Evolutionary conservation across 2,113 vertebrate genomes (phyloP).

Genomic region (Myanophis thanlyinensis): DNA sequence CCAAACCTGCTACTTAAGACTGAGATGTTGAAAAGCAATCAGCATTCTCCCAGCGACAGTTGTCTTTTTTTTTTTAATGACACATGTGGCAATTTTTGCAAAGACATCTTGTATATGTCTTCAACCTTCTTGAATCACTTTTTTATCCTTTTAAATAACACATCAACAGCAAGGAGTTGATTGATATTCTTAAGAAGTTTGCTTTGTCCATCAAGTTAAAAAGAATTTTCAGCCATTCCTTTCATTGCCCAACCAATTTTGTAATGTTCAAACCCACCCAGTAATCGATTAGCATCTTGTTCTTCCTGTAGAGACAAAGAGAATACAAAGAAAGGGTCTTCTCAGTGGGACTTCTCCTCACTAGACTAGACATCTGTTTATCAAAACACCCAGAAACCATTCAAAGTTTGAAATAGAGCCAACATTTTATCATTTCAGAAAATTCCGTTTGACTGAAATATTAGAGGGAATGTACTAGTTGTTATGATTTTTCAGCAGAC

Average conservation of each 20-base stretch:
- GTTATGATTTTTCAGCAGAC: background rate
- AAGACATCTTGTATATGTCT: background rate
- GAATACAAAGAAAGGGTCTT: too few relatives aligned
- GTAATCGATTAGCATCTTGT: background rate
- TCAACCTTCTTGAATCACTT: background rate
- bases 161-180: background rate
- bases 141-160: background rate
- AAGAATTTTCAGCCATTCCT: background rate
- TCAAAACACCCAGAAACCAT: constrained; percentile 41
- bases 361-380: too few relatives aligned
- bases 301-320: constrained; percentile 24
- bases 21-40: background rate
- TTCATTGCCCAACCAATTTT: constrained; percentile 18
- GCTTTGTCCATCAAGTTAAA: background rate
- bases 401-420: accelerated
- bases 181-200: background rate
- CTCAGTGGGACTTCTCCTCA: too few relatives aligned
- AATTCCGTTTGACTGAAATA: background rate
- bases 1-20: background rate
- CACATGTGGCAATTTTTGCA: background rate
- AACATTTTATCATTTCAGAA: background rate
- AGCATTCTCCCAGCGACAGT: background rate
- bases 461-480: background rate
- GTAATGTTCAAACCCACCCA: background rate
- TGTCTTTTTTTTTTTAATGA: background rate